Evolutionary conservation across 2,888 invertebrate genomes (phyloP).

Genomic region (Amphipyra berbera): DNA sequence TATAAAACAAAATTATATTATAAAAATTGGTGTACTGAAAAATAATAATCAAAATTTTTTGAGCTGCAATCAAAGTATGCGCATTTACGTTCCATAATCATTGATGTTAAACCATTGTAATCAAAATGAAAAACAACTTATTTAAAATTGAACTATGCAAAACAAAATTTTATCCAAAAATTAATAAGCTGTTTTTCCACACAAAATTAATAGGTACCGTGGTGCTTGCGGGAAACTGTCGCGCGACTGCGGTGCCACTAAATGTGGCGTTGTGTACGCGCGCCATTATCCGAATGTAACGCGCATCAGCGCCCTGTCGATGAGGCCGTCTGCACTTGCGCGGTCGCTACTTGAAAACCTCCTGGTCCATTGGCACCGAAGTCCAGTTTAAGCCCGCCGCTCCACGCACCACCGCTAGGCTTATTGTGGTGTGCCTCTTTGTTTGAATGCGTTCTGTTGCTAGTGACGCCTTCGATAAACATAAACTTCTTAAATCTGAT

Average conservation of each 20-base stretch:
- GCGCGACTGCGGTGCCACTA: constrained; percentile 63
- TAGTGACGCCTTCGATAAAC: constrained; percentile 37
- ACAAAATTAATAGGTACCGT: constrained; percentile 62
- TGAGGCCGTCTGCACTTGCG: constrained; percentile 61
- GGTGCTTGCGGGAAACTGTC: constrained; percentile 63
- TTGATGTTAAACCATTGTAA: constrained; percentile 54
- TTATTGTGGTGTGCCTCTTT: constrained; percentile 82
- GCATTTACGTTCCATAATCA: constrained; percentile 56
- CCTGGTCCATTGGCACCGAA: constrained; percentile 68
- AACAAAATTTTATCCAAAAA: constrained; percentile 7
- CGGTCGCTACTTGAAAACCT: constrained; percentile 60
- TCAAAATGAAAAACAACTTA: constrained; percentile 52
- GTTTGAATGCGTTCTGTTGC: constrained; percentile 62
- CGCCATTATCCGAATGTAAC: constrained; percentile 56
- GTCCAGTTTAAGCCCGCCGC: constrained; percentile 76
- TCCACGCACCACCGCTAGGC: constrained; percentile 86
- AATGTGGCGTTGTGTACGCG: constrained; percentile 71
- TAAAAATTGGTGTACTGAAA: neutral
- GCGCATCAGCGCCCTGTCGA: constrained; percentile 60
- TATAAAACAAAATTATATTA: neutral
- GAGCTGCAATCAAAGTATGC: constrained; percentile 36
- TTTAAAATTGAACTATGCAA: constrained; percentile 13
- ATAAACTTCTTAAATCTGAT: constrained; percentile 7
- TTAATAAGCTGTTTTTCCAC: constrained; percentile 55
- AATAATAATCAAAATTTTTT: neutral